Conservation (phyloP, 2,113 vertebrate genomes). For the Loxodonta africana region DNA sequence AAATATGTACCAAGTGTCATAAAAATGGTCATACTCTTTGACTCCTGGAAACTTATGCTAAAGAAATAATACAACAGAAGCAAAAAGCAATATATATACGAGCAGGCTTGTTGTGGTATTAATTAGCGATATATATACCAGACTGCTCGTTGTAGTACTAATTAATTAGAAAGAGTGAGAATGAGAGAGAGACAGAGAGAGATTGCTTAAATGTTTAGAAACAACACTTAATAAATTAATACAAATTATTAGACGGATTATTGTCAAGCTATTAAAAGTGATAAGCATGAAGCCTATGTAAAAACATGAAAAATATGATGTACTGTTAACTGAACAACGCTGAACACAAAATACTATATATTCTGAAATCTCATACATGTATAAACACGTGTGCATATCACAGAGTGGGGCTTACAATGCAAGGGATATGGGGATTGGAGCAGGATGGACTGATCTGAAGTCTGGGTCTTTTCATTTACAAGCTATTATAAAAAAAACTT, state of each 20-base stretch:
- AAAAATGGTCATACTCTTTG: background rate
- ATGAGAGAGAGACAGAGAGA: background rate
- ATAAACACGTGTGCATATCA: background rate
- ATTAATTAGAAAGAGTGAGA: background rate
- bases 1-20: background rate
- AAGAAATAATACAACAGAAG: conserved; percentile 20
- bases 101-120: background rate
- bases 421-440: background rate
- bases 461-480: background rate
- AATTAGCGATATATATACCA: background rate
- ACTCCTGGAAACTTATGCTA: conserved; percentile 8
- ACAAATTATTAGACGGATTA: conserved; percentile 24
- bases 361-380: background rate
- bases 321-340: background rate
- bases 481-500: conserved; percentile 27
- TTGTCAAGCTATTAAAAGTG: background rate
- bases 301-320: conserved; percentile 36
- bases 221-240: conserved; percentile 22
- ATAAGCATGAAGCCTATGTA: background rate
- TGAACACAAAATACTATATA: background rate
- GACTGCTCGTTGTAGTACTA: background rate
- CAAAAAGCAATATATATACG: background rate
- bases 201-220: background rate
- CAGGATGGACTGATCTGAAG: background rate
- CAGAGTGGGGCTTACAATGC: fast-evolving